Base-by-base conservation (phyloP, 1,140 invertebrate species). In the Bombus consobrinus region DNA sequence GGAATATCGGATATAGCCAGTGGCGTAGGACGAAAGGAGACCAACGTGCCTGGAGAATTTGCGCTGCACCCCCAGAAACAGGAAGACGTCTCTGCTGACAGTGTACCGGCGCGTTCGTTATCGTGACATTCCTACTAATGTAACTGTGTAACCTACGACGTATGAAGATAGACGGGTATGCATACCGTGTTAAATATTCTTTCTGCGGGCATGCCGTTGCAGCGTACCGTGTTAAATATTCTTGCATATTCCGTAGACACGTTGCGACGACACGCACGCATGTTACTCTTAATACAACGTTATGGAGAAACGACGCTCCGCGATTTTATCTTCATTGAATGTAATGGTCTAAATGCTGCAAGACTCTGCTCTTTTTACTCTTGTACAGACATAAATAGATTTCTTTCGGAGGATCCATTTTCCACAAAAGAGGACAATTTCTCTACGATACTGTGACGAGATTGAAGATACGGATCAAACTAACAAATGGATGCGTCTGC, bases 1-100 rank as follows among this genome's bases (percentile, higher is more conserved):
- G 79, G 86, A 90, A 90, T 90, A 90, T 90, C 86, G 88, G 71
- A 78, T 87, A 34, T 34, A 66, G 81, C 57, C 88, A 89, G 72
- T 87, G 88, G 88, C 80, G 88, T 87, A 89, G 80, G 39, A 32
- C 68, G 68, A n/a, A 59, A 43, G 71, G 47, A 37, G 34, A n/a
- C 15, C 25, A 41, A 43, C 64, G 28, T 18, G 71, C 18, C 71
- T n/a, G 25, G n/a, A 64, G 39, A 15, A 72, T 32, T 81, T 47
- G 32, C 4, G 10, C 32, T 32, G 13, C 32, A 34, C 62, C 39
- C 22, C 25, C 43, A 25, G 18, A 68, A 83, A 83, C 72, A 28
- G 59, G 25, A 83, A 39, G 59, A 59, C 41, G 34, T 66, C 47
- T 68, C 53, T 37, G 69, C n/a, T 83, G 57, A 81, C 80, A 37